These are phyloP conservation scores for Leptinotarsa juncta DNA, from an alignment of 2,888 invertebrate genomes.

Conservation along the genomic window DNA sequence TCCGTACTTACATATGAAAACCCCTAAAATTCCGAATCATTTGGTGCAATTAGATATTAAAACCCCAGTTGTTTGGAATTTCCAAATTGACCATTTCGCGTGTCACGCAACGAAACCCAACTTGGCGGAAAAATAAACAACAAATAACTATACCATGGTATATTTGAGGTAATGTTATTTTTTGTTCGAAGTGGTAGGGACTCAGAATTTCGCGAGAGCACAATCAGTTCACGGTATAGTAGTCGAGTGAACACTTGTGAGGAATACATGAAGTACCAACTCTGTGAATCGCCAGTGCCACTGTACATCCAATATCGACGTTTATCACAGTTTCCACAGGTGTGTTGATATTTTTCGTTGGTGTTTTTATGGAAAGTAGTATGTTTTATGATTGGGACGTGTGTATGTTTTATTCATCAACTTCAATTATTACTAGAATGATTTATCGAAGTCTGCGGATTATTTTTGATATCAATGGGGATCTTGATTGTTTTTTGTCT, in stretches of 20 bases:
- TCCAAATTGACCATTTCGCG: background rate
- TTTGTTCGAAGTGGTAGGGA: slow-evolving; percentile 12
- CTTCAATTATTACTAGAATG: no score
- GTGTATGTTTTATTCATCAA: background rate
- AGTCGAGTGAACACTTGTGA: slow-evolving; percentile 13
- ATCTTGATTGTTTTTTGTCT: no score
- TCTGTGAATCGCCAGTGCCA: background rate
- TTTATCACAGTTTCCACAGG: slow-evolving; percentile 9
- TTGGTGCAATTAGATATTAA: no score
- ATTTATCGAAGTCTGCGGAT: no score
- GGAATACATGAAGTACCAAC: slow-evolving; percentile 7
- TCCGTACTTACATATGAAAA: no score
- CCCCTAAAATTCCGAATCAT: no score
- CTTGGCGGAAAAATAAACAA: background rate
- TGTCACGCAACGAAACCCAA: background rate
- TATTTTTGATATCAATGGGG: no score
- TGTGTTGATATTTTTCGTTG: slow-evolving; percentile 8
- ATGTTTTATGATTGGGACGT: background rate
- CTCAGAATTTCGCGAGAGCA: slow-evolving; percentile 19
- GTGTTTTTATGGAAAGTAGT: background rate
- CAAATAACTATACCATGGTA: background rate
- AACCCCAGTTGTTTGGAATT: no score
- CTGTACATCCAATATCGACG: background rate
- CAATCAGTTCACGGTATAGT: slow-evolving; percentile 6
- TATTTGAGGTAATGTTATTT: slow-evolving; percentile 1